Evolutionary conservation across 2,888 invertebrate species (phyloP).

Genomic region (Zaprionus bogoriensis): DNA sequence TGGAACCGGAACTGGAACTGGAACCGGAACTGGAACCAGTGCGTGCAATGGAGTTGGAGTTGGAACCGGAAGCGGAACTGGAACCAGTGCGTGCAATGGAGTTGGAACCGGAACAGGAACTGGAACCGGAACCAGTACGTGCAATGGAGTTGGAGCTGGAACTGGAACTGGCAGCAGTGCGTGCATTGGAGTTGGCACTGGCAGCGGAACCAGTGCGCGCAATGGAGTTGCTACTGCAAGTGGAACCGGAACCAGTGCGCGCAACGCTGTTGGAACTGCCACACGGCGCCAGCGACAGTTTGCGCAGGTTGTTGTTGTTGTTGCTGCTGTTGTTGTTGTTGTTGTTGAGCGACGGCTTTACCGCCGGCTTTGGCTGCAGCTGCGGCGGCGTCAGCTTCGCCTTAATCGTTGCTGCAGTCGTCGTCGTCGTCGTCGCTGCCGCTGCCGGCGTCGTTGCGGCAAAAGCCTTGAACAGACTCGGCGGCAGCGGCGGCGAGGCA

Average conservation of each 20-base stretch:
- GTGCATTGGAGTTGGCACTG: too few relatives aligned
- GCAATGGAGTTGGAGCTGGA: background rate
- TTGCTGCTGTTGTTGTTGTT: constrained; percentile 2
- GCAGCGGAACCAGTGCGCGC: too few relatives aligned
- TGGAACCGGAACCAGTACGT: too few relatives aligned
- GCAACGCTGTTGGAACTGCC: background rate
- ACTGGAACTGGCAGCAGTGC: constrained; percentile 18
- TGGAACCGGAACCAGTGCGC: background rate
- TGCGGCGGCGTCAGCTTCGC: background rate
- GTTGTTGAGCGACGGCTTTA: background rate
- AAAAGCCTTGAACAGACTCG: constrained; percentile 81
- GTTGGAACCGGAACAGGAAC: too few relatives aligned
- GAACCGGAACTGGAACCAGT: background rate
- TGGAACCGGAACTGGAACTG: background rate
- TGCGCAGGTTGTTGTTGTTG: constrained; percentile 30
- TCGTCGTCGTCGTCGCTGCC: background rate
- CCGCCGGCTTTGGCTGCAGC: background rate
- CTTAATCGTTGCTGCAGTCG: background rate
- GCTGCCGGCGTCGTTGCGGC: background rate
- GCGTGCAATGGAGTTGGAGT: background rate
- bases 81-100: too few relatives aligned
- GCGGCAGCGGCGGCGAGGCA: constrained; percentile 81
- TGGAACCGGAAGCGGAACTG: background rate
- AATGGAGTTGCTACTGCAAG: background rate
- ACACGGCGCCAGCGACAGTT: constrained; percentile 17